phyloP scores from a whole-genome alignment of 2,888 invertebrate genomes.

The Schizotus pectinicornis region DNA sequence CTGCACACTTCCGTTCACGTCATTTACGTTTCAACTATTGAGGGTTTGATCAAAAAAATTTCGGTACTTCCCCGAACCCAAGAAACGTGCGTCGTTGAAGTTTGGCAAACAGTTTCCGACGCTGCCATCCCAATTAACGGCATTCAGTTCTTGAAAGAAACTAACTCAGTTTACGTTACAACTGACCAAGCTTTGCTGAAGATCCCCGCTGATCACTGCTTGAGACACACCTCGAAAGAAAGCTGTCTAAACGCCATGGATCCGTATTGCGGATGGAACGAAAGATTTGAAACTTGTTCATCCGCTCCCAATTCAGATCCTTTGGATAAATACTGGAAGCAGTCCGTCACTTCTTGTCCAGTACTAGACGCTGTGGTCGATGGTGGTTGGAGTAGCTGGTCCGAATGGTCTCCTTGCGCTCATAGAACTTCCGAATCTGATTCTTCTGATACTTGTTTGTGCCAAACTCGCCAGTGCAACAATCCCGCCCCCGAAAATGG shows the following conservation, averaged over 20 bases:
- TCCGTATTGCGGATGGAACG: conserved; percentile 96
- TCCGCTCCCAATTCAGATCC: conserved; percentile 71
- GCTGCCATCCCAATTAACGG: conserved; percentile 65
- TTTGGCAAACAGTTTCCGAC: conserved; percentile 74
- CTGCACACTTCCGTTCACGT: conserved; percentile 74
- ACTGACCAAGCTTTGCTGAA: conserved; percentile 72
- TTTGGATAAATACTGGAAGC: conserved; percentile 73
- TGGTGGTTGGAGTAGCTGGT: conserved; percentile 53
- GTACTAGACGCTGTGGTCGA: conserved; percentile 66
- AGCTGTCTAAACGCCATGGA: conserved; percentile 86
- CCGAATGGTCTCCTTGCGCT: conserved; percentile 79
- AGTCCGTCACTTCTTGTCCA: conserved; percentile 74
- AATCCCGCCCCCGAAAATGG: conserved; percentile 83
- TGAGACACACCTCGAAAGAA: conserved; percentile 70
- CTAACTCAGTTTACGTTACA: conserved; percentile 81
- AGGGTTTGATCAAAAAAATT: conserved; percentile 80
- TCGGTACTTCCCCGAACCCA: conserved; percentile 73
- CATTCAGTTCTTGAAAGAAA: conserved; percentile 81
- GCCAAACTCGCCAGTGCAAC: conserved; percentile 80
- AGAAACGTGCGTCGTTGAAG: conserved; percentile 83
- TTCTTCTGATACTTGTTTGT: conserved; percentile 72
- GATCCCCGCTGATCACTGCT: conserved; percentile 80
- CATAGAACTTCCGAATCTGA: conserved; percentile 64
- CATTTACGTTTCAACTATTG: conserved; percentile 79
- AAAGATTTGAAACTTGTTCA: conserved; percentile 74